Evolutionary conservation across 2,113 vertebrate genomes (phyloP).

Genomic region (Cheirogaleus medius): DNA sequence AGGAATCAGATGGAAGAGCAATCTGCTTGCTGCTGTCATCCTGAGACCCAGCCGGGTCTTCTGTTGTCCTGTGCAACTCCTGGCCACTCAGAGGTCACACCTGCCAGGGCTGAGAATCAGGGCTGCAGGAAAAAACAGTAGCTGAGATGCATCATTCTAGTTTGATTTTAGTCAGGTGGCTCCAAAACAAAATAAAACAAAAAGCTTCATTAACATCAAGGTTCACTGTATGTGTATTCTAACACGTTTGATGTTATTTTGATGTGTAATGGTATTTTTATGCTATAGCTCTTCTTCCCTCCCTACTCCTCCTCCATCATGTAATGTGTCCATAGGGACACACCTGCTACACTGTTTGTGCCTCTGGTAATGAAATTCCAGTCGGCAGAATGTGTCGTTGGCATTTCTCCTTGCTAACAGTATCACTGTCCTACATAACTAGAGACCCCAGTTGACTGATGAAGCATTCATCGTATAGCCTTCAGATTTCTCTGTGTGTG

Average conservation of each 20-base stretch:
- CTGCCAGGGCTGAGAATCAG: neutral
- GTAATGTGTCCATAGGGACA: neutral
- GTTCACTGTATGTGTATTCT: neutral
- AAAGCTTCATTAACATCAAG: neutral
- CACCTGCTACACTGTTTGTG: fast-evolving
- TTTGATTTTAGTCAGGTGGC: neutral
- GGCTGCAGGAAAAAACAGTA: neutral
- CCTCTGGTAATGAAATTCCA: neutral
- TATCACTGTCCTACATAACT: fast-evolving
- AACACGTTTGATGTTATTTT: neutral
- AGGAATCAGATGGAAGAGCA: neutral
- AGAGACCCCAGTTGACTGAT: neutral
- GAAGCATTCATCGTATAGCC: neutral
- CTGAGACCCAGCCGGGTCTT: neutral
- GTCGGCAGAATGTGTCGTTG: neutral
- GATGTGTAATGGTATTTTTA: neutral
- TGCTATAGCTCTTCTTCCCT: no score
- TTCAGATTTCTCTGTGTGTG: neutral
- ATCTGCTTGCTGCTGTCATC: neutral
- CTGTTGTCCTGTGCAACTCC: no score
- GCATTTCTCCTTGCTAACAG: neutral
- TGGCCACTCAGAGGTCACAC: neutral
- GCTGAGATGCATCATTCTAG: neutral
- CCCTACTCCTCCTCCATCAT: fast-evolving
- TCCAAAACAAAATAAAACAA: neutral